Percentiles rank a stretch among this genome's conserved stretches.
Evolutionary conservation across 2,888 invertebrate species (phyloP).

Genomic region (Coronaproctus castanopsis): DNA sequence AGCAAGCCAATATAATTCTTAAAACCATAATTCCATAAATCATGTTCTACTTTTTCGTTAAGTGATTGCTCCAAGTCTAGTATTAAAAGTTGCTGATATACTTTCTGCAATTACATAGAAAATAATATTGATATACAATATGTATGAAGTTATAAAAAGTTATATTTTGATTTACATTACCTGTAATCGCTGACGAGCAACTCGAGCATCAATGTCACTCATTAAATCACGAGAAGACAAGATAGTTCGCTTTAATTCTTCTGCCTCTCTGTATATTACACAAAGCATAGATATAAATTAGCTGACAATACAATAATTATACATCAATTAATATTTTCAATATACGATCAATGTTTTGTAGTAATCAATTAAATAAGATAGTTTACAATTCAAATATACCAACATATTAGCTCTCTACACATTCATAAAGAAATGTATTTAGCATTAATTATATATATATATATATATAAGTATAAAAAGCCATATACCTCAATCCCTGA

Average conservation of each 20-base stretch:
- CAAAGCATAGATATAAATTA: not conserved
- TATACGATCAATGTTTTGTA: no score
- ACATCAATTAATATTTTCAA: no score
- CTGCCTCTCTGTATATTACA: conserved; percentile 3
- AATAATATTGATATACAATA: not conserved
- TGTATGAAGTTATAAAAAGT: not conserved
- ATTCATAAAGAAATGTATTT: no score
- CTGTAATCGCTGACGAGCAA: conserved; percentile 7
- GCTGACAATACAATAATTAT: no score
- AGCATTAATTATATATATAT: not conserved
- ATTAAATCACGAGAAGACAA: conserved; percentile 7
- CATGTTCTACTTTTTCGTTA: conserved; percentile 74
- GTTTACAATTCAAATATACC: no score
- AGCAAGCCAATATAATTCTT: conserved; percentile 65
- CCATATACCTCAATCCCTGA: not conserved
- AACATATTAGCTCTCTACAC: no score
- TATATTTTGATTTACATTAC: no score
- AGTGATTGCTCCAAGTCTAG: conserved; percentile 66
- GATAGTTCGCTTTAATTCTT: conserved; percentile 6
- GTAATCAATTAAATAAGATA: no score
- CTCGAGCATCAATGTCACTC: conserved; percentile 4
- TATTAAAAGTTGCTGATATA: conserved; percentile 53
- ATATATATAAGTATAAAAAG: not conserved
- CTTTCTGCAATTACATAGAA: conserved; percentile 29
- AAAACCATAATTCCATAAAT: conserved; percentile 72